Evolutionary conservation across 2,113 vertebrate species (phyloP).

Genomic region (Pelmatolapia mariae): DNA sequence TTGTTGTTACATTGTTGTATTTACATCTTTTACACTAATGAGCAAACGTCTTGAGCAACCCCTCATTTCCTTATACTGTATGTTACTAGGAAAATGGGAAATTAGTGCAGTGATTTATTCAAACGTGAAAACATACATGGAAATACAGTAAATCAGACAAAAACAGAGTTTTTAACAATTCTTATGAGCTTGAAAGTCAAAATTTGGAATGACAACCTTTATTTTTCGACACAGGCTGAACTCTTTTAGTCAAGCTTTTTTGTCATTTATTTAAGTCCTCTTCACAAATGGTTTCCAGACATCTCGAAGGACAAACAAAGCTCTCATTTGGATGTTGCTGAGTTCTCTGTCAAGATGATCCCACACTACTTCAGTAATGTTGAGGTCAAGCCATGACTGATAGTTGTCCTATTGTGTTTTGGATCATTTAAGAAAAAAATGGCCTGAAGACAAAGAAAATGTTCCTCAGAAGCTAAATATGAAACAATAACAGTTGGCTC

Average conservation of each 20-base stretch:
- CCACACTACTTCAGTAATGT: not conserved
- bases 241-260: not conserved
- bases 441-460: not conserved
- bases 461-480: not conserved
- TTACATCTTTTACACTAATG: not conserved
- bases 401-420: not conserved
- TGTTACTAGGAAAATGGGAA: not conserved
- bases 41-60: not conserved
- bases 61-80: not conserved
- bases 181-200: rapidly evolving
- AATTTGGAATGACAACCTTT: not conserved
- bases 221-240: not conserved
- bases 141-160: rapidly evolving
- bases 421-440: not conserved
- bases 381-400: not conserved
- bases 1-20: not conserved
- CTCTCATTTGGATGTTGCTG: not conserved
- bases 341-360: not conserved
- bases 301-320: not conserved
- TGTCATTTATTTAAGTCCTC: not conserved
- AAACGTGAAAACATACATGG: not conserved
- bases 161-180: not conserved
- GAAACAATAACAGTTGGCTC: not conserved
- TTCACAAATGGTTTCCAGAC: not conserved
- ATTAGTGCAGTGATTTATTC: rapidly evolving